Conservation (phyloP, 2,113 vertebrate genomes). For the Sceloporus tristichus region DNA sequence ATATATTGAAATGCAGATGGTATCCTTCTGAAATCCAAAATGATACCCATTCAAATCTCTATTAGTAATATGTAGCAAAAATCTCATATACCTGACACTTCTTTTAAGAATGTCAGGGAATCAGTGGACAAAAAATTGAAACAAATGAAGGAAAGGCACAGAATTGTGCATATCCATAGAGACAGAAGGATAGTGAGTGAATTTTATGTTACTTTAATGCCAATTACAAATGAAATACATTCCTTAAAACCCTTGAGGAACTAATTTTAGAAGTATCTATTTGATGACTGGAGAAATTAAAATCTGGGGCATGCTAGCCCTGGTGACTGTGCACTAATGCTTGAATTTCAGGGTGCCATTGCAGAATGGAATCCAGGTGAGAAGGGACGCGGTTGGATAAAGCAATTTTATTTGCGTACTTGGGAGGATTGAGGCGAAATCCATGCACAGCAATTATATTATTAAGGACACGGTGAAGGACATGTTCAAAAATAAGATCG, state of each 20-base stretch:
- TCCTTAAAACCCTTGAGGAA: background rate
- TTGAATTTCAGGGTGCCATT: accelerated
- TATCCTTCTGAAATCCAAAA: no score
- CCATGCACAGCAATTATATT: background rate
- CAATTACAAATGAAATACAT: conserved; percentile 2
- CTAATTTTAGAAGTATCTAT: background rate
- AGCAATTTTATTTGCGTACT: background rate
- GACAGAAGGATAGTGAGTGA: background rate
- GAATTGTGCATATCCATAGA: background rate
- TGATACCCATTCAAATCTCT: background rate
- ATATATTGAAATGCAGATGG: background rate
- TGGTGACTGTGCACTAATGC: background rate
- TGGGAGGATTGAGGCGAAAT: background rate
- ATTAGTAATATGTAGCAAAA: background rate
- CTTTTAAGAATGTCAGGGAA: background rate
- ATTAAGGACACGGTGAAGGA: conserved; percentile 13
- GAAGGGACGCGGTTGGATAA: background rate
- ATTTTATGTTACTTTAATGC: background rate
- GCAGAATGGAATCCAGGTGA: background rate
- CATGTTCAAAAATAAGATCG: background rate
- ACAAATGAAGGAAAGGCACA: background rate
- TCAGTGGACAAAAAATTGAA: background rate
- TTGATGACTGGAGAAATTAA: background rate
- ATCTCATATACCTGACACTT: background rate
- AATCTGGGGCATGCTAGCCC: background rate